Base-by-base conservation (phyloP, 2,113 vertebrate genomes). In the Caranx melampygus region DNA sequence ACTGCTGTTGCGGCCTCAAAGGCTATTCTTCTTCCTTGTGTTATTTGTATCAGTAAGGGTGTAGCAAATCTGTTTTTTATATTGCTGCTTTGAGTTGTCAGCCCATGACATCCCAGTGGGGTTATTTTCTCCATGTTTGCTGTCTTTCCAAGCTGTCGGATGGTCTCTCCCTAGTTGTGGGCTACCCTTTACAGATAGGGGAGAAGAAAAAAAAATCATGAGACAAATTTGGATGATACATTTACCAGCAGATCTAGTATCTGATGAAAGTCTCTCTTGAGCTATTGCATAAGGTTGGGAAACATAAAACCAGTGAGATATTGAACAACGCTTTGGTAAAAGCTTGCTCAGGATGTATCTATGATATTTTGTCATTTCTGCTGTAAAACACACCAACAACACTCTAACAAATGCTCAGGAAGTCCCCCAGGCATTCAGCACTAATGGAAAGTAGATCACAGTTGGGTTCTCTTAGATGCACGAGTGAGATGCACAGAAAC, bases 301-400 rank as follows among this genome's bases (percentile, higher is more conserved):
- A 52, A 70, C 21, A 44, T 8, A 37, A 54, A 69, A 66, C 35
- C 42, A 64, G 9, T 59, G 7, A 34, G 66, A 45, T 54, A 45
- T 42, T n/a, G 40, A 62, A 57, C 6, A 21, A 57, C 45, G 37
- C 31, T 60, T 63, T 68, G 37, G 7, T 57, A 51, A 72, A 75
- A 54, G 61, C 49, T 52, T 64, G 18, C 21, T 21, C 4, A 42
- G 21, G 65, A 47, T 37, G 67, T 40, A 20, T 74, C 51, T 18
- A 47, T 40, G 35, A 33, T 44, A 78, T 8, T 75, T 54, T 58
- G 66, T 74, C 9, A 60, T 42, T 21, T 44, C 52, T 67, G 15
- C 45, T 61, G 44, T 47, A 62, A 72, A 85, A 70, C 67, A 47
- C 75, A 79, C 15, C 61, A 70, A 72, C 69, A 63, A 66, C 78